Conservation (phyloP, 53 echinoderm and acorn worm species). For the Patiria pectinifera region DNA sequence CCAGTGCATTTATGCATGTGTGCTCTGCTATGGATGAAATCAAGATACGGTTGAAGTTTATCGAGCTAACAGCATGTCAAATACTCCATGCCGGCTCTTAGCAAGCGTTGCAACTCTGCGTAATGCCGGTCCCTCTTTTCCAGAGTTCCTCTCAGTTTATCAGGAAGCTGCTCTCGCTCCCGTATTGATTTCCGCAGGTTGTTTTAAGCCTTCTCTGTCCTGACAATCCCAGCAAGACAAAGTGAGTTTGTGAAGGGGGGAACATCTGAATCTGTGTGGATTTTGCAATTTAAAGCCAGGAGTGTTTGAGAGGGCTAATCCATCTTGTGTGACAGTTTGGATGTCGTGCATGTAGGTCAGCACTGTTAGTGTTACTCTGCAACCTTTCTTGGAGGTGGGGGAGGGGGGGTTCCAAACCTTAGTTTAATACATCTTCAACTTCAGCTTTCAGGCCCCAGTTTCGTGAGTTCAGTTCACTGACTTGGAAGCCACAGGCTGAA, state of each 20-base stretch:
- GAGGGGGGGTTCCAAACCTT: too few species aligned
- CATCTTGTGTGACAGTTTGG: conserved; percentile 19
- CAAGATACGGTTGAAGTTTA: conserved; percentile 25
- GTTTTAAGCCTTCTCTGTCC: neutral
- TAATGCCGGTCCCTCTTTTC: neutral
- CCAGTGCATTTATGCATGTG: neutral
- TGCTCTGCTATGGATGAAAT: conserved; percentile 8
- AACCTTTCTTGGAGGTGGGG: too few species aligned
- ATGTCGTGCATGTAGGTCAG: neutral
- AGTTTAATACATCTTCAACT: too few species aligned
- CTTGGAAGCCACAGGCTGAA: too few species aligned
- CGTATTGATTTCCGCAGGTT: conserved; percentile 41
- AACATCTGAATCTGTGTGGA: conserved; percentile 29
- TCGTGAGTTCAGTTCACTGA: neutral
- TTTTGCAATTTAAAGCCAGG: conserved; percentile 52
- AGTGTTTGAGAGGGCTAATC: conserved; percentile 30
- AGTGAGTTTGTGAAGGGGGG: conserved; percentile 45
- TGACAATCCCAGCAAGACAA: neutral
- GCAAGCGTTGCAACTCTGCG: neutral
- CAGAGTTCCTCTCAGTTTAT: neutral
- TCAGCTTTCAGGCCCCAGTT: neutral
- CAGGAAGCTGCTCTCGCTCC: neutral
- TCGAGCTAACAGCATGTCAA: conserved; percentile 48
- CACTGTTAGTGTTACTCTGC: neutral
- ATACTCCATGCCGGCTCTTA: conserved; percentile 19